A percentile compares a stretch with the other conserved stretches of the same genome.
These are phyloP conservation scores for Neodontobutis hainanensis DNA, from an alignment of 2,113 vertebrate genomes.

Conservation along the genomic window DNA sequence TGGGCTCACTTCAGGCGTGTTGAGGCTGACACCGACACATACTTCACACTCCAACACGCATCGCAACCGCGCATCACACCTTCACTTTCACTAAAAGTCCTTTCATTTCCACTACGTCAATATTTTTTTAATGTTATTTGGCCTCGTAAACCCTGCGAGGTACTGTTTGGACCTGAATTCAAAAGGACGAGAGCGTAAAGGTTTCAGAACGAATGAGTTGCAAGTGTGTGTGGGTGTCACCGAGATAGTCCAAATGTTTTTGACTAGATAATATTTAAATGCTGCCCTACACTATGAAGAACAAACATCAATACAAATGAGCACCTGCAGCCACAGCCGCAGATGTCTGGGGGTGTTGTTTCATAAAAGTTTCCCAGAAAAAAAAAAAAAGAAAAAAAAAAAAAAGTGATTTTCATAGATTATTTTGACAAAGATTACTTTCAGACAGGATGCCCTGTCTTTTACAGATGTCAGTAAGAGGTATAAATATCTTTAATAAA, in stretches of 20 bases:
- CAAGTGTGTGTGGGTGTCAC: neutral
- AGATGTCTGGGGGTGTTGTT: slow-evolving; percentile 73
- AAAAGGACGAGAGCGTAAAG: neutral
- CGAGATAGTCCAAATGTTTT: slow-evolving; percentile 28
- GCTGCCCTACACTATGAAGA: slow-evolving; percentile 44
- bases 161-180: neutral
- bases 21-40: slow-evolving; percentile 47
- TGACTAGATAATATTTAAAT: slow-evolving; percentile 67
- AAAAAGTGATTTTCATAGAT: slow-evolving; percentile 69
- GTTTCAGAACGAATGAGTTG: neutral
- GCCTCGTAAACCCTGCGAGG: neutral
- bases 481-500: slow-evolving; percentile 34
- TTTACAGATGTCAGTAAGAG: slow-evolving; percentile 47
- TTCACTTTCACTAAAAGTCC: slow-evolving; percentile 53
- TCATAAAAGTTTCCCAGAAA: slow-evolving; percentile 60
- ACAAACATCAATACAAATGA: slow-evolving; percentile 78
- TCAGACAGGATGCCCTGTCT: slow-evolving; percentile 59
- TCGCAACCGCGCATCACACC: slow-evolving; percentile 52
- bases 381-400: slow-evolving; percentile 40
- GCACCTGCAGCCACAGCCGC: slow-evolving; percentile 76
- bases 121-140: slow-evolving; percentile 7
- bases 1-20: slow-evolving; percentile 70
- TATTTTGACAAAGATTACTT: slow-evolving; percentile 70
- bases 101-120: slow-evolving; percentile 25
- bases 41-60: slow-evolving; percentile 35